Base-by-base conservation (phyloP, 2,113 vertebrate species). In the Ciconia boyciana region DNA sequence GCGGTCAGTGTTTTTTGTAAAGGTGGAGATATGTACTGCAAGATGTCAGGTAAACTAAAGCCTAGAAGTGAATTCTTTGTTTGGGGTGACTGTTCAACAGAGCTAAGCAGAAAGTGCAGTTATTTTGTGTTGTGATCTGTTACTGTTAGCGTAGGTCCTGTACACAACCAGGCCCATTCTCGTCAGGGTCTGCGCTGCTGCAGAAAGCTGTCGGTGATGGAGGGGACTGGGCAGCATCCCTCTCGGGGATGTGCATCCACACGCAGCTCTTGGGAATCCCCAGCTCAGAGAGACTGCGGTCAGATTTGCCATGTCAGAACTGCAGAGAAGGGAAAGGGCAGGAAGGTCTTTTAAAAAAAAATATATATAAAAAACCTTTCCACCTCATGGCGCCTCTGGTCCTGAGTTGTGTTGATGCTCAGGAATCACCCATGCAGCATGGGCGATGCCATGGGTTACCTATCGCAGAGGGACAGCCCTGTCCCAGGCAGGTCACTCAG, bases 401-500 rank as follows among this genome's bases (percentile, higher is more conserved):
- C 31, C 44, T 4, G 10, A 0, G 0, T 26, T 31, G 44, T 57
- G 62, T 48, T 16, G 9, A 2, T 31, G 68, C 28, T 51, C 60
- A 66, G 90, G 74, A 68, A 5, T 54, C 54, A 46, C 49, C 57
- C 32, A 7, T 4, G 3, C 2, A 4, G 22, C 7, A 21, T 0
- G 0, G 32, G 49, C 3, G 20, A 21, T 51, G 80, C 86, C 3
- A 1, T 4, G 43, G 32, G 32, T 4, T 89, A 48, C 43, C 48
- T 36, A 2, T 18, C 2, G 0, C 3, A 11, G 26, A 6, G 7
- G 8, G 22, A 66, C 0, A 2, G 31, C 68, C 44, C 34, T 2
- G 2, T 0, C 12, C 16, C 74, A 62, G 70, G 28, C 52, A 41
- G 65, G n/a, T 48, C 70, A 49, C 89, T 57, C 86, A 39, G 46